Evolutionary conservation across 2,113 vertebrate genomes (phyloP).

Genomic region (Morphnarchus princeps): DNA sequence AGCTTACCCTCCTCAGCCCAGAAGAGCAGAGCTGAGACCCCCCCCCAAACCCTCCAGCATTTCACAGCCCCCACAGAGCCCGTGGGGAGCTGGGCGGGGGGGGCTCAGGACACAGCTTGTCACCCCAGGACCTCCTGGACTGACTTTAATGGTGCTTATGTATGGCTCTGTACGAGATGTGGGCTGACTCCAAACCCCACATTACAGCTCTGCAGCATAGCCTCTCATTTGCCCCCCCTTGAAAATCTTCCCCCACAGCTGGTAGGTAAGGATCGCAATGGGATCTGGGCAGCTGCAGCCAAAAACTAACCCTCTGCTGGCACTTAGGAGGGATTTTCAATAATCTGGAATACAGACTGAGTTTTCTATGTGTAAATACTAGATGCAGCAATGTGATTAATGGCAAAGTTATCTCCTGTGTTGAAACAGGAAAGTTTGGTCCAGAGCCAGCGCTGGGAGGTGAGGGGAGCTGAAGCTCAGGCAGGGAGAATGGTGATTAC

Average conservation of each 20-base stretch:
- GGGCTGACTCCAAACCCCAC: neutral
- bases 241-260: neutral
- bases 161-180: neutral
- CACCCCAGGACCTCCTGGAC: neutral
- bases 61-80: neutral
- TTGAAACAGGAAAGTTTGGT: neutral
- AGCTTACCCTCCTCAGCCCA: neutral
- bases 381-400: neutral
- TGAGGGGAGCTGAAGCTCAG: neutral
- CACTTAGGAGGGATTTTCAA: neutral
- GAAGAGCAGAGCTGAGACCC: neutral
- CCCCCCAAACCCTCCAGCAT: neutral
- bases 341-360: neutral
- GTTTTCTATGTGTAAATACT: neutral
- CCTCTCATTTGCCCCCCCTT: neutral
- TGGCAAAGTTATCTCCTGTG: neutral
- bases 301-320: neutral
- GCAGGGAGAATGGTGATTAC: neutral
- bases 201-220: neutral
- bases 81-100: neutral
- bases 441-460: neutral
- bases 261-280: neutral
- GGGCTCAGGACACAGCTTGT: neutral
- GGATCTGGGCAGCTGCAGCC: neutral
- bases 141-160: neutral